Evolutionary conservation across 2,888 invertebrate genomes (phyloP), one percentile per base, ranked within the genome.

Genomic region (Acrobasis repandana): DNA sequence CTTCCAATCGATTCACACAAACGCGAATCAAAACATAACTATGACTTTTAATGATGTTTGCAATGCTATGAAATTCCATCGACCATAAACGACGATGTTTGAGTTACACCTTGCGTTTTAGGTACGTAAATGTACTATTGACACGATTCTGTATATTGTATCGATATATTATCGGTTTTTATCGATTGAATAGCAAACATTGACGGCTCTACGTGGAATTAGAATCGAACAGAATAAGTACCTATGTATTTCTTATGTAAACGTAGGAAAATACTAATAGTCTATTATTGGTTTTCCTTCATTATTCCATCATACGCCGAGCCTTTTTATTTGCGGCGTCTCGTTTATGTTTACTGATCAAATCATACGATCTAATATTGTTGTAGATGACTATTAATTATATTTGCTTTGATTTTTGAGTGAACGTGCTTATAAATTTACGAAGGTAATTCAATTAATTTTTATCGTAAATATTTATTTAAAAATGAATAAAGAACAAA

Each of bases 1-100:
- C 72, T 75, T 76, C 67, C 71, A 67, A 80, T 79, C 70, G 66
- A 65, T 65, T 62, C 63, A 73, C 69, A 69, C 71, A 74, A 70
- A 69, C 64, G 69, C 73, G 69, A 72, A 74, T 75, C 74, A 69
- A 72, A 75, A 71, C 70, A 56, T 61, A 28, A 50, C 8, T 47
- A 47, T 36, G 20, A 36, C 16, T 47, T 51, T 52, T 36, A 51
- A 28, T 48, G 43, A 46, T 48, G 52, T 57, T 60, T 57, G 36
- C 15, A n/a, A 20, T 54, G 54, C 46, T 36, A 43, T 33, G 36
- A 56, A 56, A 48, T 57, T 28, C 36, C 18, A 54, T 38, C 11
- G 54, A 5, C 10, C 18, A 18, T 38, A 54, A 36, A 49, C 18
- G 18, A 14, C 38, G 4, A 20, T 20, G 20, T 20, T 20, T 20